Percentiles rank a stretch among this genome's conserved stretches.
These are phyloP conservation scores for Daboia siamensis DNA, from an alignment of 2,113 vertebrate species.

Conservation along the genomic window DNA sequence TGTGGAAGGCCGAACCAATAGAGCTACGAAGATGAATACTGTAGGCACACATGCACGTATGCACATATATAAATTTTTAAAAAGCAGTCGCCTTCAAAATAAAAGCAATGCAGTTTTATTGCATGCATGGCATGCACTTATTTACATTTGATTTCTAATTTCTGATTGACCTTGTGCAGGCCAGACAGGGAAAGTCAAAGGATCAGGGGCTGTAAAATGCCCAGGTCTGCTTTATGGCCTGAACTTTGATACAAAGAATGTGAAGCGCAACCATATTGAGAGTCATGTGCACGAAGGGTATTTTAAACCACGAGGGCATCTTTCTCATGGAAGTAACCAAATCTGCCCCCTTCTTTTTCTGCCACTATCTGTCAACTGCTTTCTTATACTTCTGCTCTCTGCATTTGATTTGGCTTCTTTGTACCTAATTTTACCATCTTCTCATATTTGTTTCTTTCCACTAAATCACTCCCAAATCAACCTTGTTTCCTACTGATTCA, in stretches of 20 bases:
- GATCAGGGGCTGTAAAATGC: too few species aligned
- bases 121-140: not conserved
- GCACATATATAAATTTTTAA: not conserved
- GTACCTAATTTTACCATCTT: not conserved
- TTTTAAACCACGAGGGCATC: not conserved
- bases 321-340: not conserved
- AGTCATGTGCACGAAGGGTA: not conserved
- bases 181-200: too few species aligned
- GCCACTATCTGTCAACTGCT: not conserved
- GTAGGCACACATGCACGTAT: not conserved
- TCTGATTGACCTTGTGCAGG: too few species aligned
- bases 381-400: not conserved
- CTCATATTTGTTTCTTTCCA: not conserved
- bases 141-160: not conserved
- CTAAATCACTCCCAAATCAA: not conserved
- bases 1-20: not conserved
- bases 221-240: not conserved
- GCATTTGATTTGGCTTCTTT: not conserved
- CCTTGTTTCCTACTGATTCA: not conserved
- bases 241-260: not conserved
- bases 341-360: not conserved
- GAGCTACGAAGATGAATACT: not conserved
- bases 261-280: not conserved
- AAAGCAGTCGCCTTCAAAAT: not conserved
- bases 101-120: not conserved